Conservation (phyloP, 2,888 invertebrate genomes). For the Malthinus seriepunctatus region DNA sequence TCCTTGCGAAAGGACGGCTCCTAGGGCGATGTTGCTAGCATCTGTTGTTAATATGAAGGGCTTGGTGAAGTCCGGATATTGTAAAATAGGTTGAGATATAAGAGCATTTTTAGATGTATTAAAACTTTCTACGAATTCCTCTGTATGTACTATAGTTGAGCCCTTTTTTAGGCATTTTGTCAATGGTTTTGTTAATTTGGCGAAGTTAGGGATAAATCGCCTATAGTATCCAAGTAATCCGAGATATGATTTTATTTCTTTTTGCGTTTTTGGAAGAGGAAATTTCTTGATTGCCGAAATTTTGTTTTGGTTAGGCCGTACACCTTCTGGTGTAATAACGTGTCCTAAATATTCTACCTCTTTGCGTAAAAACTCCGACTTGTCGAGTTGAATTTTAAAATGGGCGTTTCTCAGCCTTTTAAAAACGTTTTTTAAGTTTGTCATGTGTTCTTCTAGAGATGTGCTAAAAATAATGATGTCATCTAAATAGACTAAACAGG, state of each 20-base stretch:
- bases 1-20: no score
- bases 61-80: no score
- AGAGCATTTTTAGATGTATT: no score
- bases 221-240: conserved; percentile 1
- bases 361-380: no score
- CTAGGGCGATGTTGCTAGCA: no score
- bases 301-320: conserved; percentile 17
- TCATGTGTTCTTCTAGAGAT: conserved; percentile 30
- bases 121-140: no score
- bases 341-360: no score
- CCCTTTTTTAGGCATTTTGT: no score
- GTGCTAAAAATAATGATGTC: conserved; percentile 33
- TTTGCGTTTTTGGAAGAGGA: conserved; percentile 5
- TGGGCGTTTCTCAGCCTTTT: conserved; percentile 22
- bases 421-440: conserved; percentile 29
- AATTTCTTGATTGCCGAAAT: conserved; percentile 1
- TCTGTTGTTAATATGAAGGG: no score
- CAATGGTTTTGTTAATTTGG: conserved; percentile 8
- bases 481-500: conserved; percentile 35
- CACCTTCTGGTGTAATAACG: no score
- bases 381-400: conserved; percentile 32
- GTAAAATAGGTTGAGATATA: no score
- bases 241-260: conserved; percentile 1
- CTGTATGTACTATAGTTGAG: no score
- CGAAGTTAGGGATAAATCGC: not conserved